Evolutionary conservation across 2,888 invertebrate genomes (phyloP).

Genomic region (Synanthedon andrenaeformis): DNA sequence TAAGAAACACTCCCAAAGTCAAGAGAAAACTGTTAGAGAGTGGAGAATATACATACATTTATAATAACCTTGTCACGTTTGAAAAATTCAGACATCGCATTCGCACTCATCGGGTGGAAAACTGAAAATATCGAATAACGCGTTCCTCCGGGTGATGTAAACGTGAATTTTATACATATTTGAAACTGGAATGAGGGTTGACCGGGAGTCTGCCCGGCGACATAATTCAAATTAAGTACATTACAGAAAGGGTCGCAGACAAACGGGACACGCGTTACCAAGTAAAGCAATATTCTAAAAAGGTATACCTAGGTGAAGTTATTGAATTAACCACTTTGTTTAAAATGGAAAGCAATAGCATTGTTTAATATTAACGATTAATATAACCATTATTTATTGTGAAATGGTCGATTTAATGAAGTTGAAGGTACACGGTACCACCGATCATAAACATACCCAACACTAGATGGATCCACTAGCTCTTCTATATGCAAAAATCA

Average conservation of each 20-base stretch:
- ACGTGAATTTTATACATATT: slow-evolving; percentile 46
- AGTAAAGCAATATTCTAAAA: background rate
- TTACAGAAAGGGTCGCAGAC: slow-evolving; percentile 38
- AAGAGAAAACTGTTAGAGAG: too few relatives aligned
- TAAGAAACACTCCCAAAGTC: too few relatives aligned
- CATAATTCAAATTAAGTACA: slow-evolving; percentile 65
- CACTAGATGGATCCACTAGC: too few relatives aligned
- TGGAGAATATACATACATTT: too few relatives aligned
- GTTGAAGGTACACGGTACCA: too few relatives aligned
- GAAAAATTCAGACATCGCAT: slow-evolving; percentile 23
- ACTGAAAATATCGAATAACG: slow-evolving; percentile 25
- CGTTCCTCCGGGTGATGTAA: slow-evolving; percentile 25
- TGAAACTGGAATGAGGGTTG: slow-evolving; percentile 14
- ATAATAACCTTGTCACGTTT: background rate
- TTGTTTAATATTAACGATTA: too few relatives aligned
- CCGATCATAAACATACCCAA: too few relatives aligned
- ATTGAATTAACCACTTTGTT: too few relatives aligned
- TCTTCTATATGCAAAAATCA: too few relatives aligned
- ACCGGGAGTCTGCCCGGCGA: slow-evolving; percentile 35
- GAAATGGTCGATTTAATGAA: too few relatives aligned
- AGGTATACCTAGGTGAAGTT: background rate
- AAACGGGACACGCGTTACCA: background rate
- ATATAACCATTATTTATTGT: too few relatives aligned
- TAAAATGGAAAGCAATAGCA: too few relatives aligned
- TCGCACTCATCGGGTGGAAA: slow-evolving; percentile 28